Base-by-base conservation (phyloP, 2,888 invertebrate species). In the Pseudolycoriella hygida region DNA sequence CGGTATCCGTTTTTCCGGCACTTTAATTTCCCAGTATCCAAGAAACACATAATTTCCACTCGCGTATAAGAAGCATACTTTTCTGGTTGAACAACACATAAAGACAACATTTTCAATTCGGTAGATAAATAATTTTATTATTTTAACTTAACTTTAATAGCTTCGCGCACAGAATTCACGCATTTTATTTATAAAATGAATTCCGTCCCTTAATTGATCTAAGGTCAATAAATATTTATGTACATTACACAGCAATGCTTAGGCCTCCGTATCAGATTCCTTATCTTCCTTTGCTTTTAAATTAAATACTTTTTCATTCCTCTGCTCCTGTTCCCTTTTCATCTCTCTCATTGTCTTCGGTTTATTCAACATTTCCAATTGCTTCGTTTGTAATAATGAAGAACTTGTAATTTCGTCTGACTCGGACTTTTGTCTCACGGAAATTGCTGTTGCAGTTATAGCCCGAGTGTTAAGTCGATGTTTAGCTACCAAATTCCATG, bases 401-500 rank as follows among this genome's bases (percentile, higher is more conserved):
- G 12, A 17, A 40, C 17, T 17, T 11, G 11, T 40, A 8, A 8
- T 17, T 10, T 34, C 34, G 15, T 14, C 15, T 34, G 34, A 34
- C 11, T 34, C n/a, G 4, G 14, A 14, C 11, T 11, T 15, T 6
- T 39, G 41, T 10, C 8, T n/a, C 6, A 19, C 11, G 12, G 20
- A 12, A 19, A 19, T 41, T 8, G n/a, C 25, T 39, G 17, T 40
- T 34, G 43, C 51, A 30, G 50, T 42, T 37, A 47, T 44, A 39
- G 60, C 57, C 17, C 50, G 60, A 30, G 67, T 59, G 55, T 69
- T 60, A 54, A 68, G 54, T 39, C 73, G 64, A 53, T 74, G 73
- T 47, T 70, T 64, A 1, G 68, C 64, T 49, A 74, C 65, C 48
- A 73, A 59, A 34, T 72, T 69, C 72, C 73, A 73, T 45, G 67